phyloP scores from a whole-genome alignment of 2,888 invertebrate species.

The Lithophane leautieri region DNA sequence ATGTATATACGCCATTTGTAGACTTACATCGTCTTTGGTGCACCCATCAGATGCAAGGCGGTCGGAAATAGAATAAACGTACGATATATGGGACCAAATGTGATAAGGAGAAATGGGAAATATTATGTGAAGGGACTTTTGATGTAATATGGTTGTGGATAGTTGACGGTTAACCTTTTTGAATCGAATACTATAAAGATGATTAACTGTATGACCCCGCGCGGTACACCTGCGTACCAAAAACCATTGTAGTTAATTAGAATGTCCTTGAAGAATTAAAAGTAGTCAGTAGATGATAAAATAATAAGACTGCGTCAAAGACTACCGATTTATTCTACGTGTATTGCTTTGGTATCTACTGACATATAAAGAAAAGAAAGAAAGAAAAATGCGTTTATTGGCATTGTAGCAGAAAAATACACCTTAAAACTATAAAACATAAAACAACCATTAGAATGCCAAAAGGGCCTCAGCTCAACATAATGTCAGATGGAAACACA shows the following conservation, averaged over 20 bases:
- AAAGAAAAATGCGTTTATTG: too few relatives aligned
- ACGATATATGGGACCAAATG: background rate
- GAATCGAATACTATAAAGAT: background rate
- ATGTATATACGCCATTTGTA: slow-evolving; percentile 45
- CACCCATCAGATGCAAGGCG: slow-evolving; percentile 26
- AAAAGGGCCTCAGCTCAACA: too few relatives aligned
- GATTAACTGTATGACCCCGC: background rate
- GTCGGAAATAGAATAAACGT: slow-evolving; percentile 10
- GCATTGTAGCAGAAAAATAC: too few relatives aligned
- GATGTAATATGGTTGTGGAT: background rate
- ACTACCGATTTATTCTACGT: background rate
- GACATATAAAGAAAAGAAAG: too few relatives aligned
- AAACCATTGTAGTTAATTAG: too few relatives aligned
- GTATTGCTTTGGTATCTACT: too few relatives aligned
- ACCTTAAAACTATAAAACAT: too few relatives aligned
- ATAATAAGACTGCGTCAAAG: background rate
- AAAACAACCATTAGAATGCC: too few relatives aligned
- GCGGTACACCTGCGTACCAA: too few relatives aligned
- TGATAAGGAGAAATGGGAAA: background rate
- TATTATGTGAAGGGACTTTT: background rate
- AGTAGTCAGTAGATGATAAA: background rate
- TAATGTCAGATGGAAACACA: too few relatives aligned
- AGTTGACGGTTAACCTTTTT: too few relatives aligned
- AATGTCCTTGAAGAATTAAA: too few relatives aligned
- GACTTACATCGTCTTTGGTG: slow-evolving; percentile 37